Evolutionary conservation across 2,888 invertebrate genomes (phyloP).

Genomic region (Apamea anceps): DNA sequence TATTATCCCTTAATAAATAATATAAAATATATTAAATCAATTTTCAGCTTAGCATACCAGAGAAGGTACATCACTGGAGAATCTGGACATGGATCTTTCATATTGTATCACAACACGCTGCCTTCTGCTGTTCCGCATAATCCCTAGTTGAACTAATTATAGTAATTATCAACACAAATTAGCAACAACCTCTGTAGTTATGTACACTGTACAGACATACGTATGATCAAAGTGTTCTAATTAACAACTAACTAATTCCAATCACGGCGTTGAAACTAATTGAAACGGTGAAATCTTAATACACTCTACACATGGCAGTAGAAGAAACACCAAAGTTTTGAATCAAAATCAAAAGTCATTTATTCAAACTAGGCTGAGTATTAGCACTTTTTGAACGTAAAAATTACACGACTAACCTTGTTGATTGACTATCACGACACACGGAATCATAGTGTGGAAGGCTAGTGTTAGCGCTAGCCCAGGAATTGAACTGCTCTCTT

Average conservation of each 20-base stretch:
- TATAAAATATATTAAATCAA: background rate
- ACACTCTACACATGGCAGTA: background rate
- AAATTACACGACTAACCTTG: background rate
- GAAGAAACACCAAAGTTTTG: background rate
- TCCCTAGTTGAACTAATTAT: conserved; percentile 32
- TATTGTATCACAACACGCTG: background rate
- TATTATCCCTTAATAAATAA: too few species aligned
- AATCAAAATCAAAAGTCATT: background rate
- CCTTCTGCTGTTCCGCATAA: background rate
- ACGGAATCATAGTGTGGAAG: too few species aligned
- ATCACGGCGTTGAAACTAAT: background rate
- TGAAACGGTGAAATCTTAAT: background rate
- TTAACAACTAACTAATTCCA: conserved; percentile 12
- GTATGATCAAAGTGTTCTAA: conserved; percentile 6
- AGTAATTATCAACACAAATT: conserved; percentile 21
- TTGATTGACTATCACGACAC: too few species aligned
- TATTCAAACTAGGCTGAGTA: background rate
- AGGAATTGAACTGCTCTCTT: too few species aligned
- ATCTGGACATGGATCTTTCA: background rate
- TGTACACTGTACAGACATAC: background rate
- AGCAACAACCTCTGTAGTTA: conserved; percentile 1
- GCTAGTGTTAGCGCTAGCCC: too few species aligned
- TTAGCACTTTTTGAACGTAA: background rate
- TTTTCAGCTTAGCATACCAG: too few species aligned
- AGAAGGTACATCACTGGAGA: background rate